Evolutionary conservation across 2,888 invertebrate genomes (phyloP).

Genomic region (Cosmia trapezina): DNA sequence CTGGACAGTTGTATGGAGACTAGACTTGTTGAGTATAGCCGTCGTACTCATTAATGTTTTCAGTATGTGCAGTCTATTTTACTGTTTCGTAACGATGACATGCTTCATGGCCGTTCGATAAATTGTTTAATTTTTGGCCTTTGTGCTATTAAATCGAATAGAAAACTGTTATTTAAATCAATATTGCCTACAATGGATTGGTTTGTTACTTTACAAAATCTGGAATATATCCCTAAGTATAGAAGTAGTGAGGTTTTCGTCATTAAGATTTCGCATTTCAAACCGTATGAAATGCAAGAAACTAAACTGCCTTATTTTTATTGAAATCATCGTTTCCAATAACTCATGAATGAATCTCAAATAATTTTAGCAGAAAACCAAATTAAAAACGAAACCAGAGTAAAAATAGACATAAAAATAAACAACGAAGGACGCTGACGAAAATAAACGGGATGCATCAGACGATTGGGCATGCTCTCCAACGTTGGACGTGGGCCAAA

Average conservation of each 20-base stretch:
- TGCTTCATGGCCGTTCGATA: slow-evolving; percentile 9
- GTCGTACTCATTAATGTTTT: slow-evolving; percentile 1
- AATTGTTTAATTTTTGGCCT: slow-evolving; percentile 4
- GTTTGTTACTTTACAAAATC: too few species aligned
- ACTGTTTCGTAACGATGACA: background rate
- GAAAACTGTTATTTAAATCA: background rate
- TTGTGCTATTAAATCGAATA: background rate
- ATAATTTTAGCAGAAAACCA: slow-evolving; percentile 57
- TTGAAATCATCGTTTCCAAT: slow-evolving; percentile 29
- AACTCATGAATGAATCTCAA: slow-evolving; percentile 57
- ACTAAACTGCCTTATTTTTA: slow-evolving; percentile 5
- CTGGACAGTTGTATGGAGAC: slow-evolving; percentile 12
- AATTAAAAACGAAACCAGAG: slow-evolving; percentile 72
- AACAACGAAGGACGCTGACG: slow-evolving; percentile 82
- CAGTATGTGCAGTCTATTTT: background rate
- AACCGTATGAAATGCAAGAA: background rate
- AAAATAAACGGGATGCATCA: slow-evolving; percentile 84
- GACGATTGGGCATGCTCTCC: slow-evolving; percentile 78
- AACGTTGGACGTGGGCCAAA: slow-evolving; percentile 76
- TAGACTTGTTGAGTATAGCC: background rate
- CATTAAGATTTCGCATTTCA: background rate
- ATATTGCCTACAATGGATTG: background rate
- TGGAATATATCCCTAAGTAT: background rate
- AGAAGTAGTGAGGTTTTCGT: background rate
- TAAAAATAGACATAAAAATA: slow-evolving; percentile 82